These are phyloP conservation scores for Rousettus madagascariensis DNA, from an alignment of 2,797 vertebrate species.

Conservation along the genomic window DNA sequence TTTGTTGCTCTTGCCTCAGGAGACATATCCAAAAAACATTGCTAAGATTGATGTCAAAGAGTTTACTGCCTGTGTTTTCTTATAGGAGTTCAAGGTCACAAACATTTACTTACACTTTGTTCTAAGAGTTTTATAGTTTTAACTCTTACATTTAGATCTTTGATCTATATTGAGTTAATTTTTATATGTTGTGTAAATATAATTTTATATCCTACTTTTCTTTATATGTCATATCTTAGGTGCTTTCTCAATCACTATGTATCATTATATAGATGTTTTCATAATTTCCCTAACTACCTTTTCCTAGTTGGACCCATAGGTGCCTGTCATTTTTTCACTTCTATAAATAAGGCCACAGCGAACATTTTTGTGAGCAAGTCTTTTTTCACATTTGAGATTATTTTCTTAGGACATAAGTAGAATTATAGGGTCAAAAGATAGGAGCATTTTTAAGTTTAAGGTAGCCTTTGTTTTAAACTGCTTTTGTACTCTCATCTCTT, in stretches of 20 bases:
- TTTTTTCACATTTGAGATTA: not conserved
- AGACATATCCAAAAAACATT: too few relatives aligned
- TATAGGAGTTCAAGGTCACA: not conserved
- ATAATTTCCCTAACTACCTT: not conserved
- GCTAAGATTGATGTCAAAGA: too few relatives aligned
- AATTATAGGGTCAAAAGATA: not conserved
- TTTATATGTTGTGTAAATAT: not conserved
- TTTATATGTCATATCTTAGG: not conserved
- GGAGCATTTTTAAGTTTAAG: not conserved
- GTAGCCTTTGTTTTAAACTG: not conserved
- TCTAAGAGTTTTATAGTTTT: not conserved
- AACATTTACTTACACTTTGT: not conserved
- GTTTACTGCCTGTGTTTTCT: too few relatives aligned
- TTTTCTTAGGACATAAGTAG: not conserved
- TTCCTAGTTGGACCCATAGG: not conserved
- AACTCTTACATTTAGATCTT: not conserved
- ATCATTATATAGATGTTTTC: not conserved
- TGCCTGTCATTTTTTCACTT: not conserved
- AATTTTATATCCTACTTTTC: not conserved
- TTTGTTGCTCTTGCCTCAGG: too few relatives aligned
- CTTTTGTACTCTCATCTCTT: not conserved
- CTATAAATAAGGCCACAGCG: not conserved
- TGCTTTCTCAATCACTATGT: not conserved
- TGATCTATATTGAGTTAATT: not conserved
- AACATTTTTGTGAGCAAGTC: not conserved